phyloP scores from a whole-genome alignment of 1,140 invertebrate species.

The Papilio aristodemus region DNA sequence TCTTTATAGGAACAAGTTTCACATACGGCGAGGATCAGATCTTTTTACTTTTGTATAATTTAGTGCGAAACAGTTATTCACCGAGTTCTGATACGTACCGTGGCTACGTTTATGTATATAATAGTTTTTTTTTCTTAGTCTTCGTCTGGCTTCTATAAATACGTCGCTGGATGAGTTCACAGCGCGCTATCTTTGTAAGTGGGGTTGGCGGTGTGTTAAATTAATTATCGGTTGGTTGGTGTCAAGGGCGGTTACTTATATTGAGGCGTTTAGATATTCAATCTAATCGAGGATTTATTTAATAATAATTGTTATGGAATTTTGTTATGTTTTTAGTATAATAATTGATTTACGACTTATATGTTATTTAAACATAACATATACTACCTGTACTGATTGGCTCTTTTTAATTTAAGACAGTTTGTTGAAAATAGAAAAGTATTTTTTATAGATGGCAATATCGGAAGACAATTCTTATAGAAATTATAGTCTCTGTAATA shows the following conservation, averaged over 20 bases:
- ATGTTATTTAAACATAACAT: not conserved
- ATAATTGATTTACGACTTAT: not conserved
- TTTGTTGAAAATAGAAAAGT: not conserved
- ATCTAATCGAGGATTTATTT: not conserved
- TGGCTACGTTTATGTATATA: not conserved
- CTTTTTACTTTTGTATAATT: not conserved
- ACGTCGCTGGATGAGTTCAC: not conserved
- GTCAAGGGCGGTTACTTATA: not conserved
- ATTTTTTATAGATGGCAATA: too few species aligned
- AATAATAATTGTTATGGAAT: not conserved
- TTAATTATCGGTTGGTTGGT: not conserved
- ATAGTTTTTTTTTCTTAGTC: slow-evolving; percentile 5
- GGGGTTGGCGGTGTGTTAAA: slow-evolving; percentile 3
- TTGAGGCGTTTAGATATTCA: not conserved
- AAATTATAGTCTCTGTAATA: too few species aligned
- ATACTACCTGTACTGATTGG: not conserved
- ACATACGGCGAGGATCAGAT: not conserved
- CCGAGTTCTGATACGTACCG: not conserved
- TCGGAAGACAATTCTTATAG: not conserved
- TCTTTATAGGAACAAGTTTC: too few species aligned
- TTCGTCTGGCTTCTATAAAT: slow-evolving; percentile 27
- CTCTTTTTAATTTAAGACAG: not conserved
- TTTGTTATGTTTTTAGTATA: slow-evolving; percentile 8
- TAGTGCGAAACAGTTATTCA: not conserved
- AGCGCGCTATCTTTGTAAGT: slow-evolving; percentile 11